Base-by-base conservation (phyloP, 1,140 invertebrate genomes). In the Drosophila subpulchrella region DNA sequence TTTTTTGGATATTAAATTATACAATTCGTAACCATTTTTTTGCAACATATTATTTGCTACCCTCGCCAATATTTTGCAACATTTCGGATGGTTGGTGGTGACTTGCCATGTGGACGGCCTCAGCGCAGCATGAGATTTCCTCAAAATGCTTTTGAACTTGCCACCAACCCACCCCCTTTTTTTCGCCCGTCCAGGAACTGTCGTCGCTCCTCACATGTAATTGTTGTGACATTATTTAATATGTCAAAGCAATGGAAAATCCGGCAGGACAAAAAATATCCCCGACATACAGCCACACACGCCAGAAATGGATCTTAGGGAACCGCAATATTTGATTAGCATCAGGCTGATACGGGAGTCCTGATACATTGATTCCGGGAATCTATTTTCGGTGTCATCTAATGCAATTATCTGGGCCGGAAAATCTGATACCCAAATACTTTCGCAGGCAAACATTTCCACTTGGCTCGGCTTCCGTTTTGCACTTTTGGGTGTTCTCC, bases 191-290 rank as follows among this genome's bases (percentile, higher is more conserved):
- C 32, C 20, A 47, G 30, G 15, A 34, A 53, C 34, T 72, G 55
- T 71, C 79, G 68, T 46, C 50, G 67, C 71, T 63, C 61, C 73
- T 77, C 71, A 60, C 80, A 80, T 77, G 83, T 88, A 88, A 88
- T 88, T 88, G 83, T 88, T 88, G 80, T 74, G 80, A 88, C 83
- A 88, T 88, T 88, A 88, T 89, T 80, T 89, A 83, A 88, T 88
- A 88, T 89, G 83, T 89, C 83, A 88, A 88, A 88, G 83, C 76
- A 80, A 78, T 78, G 84, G 39, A 88, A 88, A 86, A 86, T 86
- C 78, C 82, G 60, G 61, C 73, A 86, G 60, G 80, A 78, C 36
- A 60, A 55, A 55, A 36, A 27, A 46, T 50, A 47, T 39, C 50
- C 32, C 39, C 15, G 41, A 17, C 50, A 36, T 32, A 51, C 24